phyloP scores from a whole-genome alignment of 2,113 vertebrate species.

The Mormoops blainvillei region DNA sequence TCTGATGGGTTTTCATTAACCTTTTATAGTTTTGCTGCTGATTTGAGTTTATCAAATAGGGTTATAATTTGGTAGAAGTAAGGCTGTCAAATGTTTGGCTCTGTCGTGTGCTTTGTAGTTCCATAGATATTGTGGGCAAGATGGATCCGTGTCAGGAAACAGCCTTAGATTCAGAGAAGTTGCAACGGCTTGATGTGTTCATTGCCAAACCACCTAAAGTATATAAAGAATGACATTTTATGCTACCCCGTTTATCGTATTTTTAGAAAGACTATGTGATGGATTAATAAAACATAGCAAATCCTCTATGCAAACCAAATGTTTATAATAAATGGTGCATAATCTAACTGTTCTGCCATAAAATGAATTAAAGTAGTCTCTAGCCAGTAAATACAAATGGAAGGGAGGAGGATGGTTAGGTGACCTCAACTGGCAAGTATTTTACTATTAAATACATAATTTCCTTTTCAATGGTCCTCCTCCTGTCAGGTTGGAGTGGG shows the following conservation, averaged over 20 bases:
- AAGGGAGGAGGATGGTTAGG: constrained; percentile 53
- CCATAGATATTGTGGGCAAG: constrained; percentile 63
- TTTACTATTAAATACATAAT: constrained; percentile 43
- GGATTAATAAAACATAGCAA: constrained; percentile 79
- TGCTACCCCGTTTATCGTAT: constrained; percentile 74
- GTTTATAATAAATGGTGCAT: constrained; percentile 80
- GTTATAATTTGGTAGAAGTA: constrained; percentile 64
- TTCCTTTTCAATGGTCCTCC: constrained; percentile 32
- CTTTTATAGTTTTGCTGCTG: constrained; percentile 51
- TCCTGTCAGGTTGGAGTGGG: background rate
- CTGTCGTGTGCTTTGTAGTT: constrained; percentile 75
- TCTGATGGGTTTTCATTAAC: constrained; percentile 72
- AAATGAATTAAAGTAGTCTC: constrained; percentile 77
- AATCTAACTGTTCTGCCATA: constrained; percentile 74
- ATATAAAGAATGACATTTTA: constrained; percentile 77
- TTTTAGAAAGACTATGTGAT: constrained; percentile 78
- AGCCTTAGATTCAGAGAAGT: constrained; percentile 64
- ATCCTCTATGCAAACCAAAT: constrained; percentile 76
- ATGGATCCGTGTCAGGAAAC: constrained; percentile 44
- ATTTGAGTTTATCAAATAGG: constrained; percentile 69
- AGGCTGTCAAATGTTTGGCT: constrained; percentile 69
- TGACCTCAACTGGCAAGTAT: constrained; percentile 41
- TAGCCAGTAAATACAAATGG: constrained; percentile 66
- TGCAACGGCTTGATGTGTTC: constrained; percentile 70
- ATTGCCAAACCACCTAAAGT: constrained; percentile 78